Base-by-base conservation (phyloP, 2,888 invertebrate genomes). In the Camponotus fellah region DNA sequence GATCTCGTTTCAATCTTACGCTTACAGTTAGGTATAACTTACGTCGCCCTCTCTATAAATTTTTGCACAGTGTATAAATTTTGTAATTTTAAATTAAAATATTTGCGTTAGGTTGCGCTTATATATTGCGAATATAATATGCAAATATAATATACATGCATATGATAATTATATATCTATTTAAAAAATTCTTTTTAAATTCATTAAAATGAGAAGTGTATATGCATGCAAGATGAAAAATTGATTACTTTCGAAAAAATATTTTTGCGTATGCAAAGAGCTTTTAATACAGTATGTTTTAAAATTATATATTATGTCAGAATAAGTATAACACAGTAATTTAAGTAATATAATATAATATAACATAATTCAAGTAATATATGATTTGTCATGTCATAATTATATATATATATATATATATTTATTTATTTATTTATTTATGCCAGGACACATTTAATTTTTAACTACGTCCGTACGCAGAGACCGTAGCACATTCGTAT, bases 401-500 rank as follows among this genome's bases (percentile, higher is more conserved):
- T 79, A 21, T 60, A 69, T 60, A 60, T 32, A 12, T 49, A 8
- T 6, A 43, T 46, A 21, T 14, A 46, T 53, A 43, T 79, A 37
- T 60, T 46, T 60, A 60, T 32, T 8, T 49, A 6, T 5, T 32
- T 58, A n/a, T 14, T 32, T 8, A 60, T 12, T 62, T 62, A 17
- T 60, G 46, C 21, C n/a, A 17, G 46, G 60, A 46, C 46, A 46
- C 26, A 72, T 80, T 80, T 72, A 49, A 46, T 80, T 80, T 71
- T 80, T 72, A 60, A 34, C 49, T 17, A n/a, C 34, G 46, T 71
- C 46, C 12, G 14, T 37, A 60, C 14, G 60, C 60, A 79, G 46
- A 56, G 58, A 79, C 58, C 60, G 79, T 79, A 17, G 34, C 79
- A 71, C 79, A 80, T 72, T 80, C 72, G 79, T 80, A 72, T 80